These are phyloP conservation scores for Pseudoips prasinana DNA, from an alignment of 2,888 invertebrate species.

Conservation along the genomic window DNA sequence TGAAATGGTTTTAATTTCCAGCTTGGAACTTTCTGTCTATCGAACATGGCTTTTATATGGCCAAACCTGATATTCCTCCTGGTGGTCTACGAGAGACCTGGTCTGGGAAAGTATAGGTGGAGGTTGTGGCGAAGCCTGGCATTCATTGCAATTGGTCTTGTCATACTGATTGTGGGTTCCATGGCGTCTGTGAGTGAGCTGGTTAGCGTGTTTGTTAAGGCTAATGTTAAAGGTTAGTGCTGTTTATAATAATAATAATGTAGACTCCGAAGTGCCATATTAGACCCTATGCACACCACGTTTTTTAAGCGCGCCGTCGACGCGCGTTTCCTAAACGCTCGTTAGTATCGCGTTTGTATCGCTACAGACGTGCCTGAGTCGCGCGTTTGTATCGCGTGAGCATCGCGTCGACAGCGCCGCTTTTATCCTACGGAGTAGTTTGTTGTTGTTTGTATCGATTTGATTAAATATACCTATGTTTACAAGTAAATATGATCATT, in stretches of 20 bases:
- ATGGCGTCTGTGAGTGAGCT: conserved; percentile 40
- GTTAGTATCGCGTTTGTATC: too few species aligned
- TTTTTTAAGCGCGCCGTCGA: too few species aligned
- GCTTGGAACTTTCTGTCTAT: conserved; percentile 52
- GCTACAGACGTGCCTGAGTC: too few species aligned
- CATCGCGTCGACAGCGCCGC: too few species aligned
- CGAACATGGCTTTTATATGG: conserved; percentile 59
- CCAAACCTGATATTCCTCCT: conserved; percentile 43
- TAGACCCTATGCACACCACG: too few species aligned
- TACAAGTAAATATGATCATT: too few species aligned
- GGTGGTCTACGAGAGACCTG: conserved; percentile 47
- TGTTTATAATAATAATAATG: neutral
- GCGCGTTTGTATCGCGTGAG: too few species aligned
- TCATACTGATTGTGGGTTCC: conserved; percentile 40
- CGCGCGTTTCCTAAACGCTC: too few species aligned
- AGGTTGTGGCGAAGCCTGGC: conserved; percentile 33
- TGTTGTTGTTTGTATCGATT: too few species aligned
- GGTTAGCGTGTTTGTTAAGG: conserved; percentile 21
- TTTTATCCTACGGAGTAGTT: too few species aligned
- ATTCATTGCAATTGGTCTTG: conserved; percentile 31
- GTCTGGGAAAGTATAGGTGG: conserved; percentile 44
- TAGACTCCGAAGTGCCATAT: too few species aligned
- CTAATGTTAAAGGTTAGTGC: conserved; percentile 1
- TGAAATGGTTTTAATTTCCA: conserved; percentile 27
- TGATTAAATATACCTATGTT: too few species aligned